phyloP scores from a whole-genome alignment of 1,140 invertebrate genomes.

The Orius insidiosus region DNA sequence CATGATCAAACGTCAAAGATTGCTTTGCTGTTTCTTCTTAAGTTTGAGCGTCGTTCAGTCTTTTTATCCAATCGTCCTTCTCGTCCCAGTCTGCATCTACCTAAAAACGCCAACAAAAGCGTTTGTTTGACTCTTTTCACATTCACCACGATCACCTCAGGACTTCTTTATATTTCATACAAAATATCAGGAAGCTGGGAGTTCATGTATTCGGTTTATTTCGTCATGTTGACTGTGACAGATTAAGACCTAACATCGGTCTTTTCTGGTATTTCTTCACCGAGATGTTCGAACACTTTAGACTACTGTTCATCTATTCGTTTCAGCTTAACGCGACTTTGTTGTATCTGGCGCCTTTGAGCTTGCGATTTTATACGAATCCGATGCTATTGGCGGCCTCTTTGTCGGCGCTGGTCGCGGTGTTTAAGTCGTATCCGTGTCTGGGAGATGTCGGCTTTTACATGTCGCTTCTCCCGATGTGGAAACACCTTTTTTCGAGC shows the following conservation, averaged over 20 bases:
- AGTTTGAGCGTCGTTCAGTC: slow-evolving; percentile 64
- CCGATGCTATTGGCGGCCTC: slow-evolving; percentile 73
- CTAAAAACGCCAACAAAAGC: slow-evolving; percentile 8
- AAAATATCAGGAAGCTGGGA: slow-evolving; percentile 37
- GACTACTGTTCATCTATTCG: slow-evolving; percentile 82
- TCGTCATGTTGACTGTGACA: slow-evolving; percentile 72
- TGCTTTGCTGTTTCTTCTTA: slow-evolving; percentile 43
- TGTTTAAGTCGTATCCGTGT: slow-evolving; percentile 95
- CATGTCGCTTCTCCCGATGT: slow-evolving; percentile 74
- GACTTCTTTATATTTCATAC: slow-evolving; percentile 27
- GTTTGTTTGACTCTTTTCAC: slow-evolving; percentile 15
- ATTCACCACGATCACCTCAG: slow-evolving; percentile 21
- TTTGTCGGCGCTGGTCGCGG: slow-evolving; percentile 64
- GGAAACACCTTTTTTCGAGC: slow-evolving; percentile 81
- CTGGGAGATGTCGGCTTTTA: slow-evolving; percentile 89
- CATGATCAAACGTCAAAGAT: slow-evolving; percentile 42
- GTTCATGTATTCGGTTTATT: slow-evolving; percentile 62
- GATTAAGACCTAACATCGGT: slow-evolving; percentile 94
- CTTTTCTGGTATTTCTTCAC: slow-evolving; percentile 99
- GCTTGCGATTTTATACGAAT: slow-evolving; percentile 68
- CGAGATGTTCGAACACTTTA: slow-evolving; percentile 99
- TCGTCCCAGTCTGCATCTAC: slow-evolving; percentile 46
- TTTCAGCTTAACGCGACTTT: slow-evolving; percentile 93
- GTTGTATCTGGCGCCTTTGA: slow-evolving; percentile 74
- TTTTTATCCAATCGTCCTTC: slow-evolving; percentile 68